A percentile compares a stretch with the other conserved stretches of the same genome.
Conservation (phyloP, 2,888 invertebrate genomes). For the Eristalis pertinax region DNA sequence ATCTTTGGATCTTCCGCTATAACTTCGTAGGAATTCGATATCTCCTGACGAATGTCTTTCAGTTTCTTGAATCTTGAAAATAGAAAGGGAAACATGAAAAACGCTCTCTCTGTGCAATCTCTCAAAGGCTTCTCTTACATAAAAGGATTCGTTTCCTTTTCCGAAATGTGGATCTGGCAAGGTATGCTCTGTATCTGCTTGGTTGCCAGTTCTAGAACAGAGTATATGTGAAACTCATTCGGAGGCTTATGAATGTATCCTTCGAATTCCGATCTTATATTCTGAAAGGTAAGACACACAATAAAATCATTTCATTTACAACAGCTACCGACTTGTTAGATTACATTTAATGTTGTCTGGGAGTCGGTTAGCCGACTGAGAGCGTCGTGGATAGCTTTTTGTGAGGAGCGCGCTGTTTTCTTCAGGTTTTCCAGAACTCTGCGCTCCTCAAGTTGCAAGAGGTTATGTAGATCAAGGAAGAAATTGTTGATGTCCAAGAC, state of each 20-base stretch:
- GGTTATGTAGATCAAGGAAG: slow-evolving; percentile 77
- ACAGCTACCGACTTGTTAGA: slow-evolving; percentile 12
- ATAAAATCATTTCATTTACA: neutral
- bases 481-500: slow-evolving; percentile 75
- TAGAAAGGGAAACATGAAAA: neutral
- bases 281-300: slow-evolving; percentile 61
- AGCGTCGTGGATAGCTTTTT: slow-evolving; percentile 75
- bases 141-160: slow-evolving; percentile 74
- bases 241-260: slow-evolving; percentile 68
- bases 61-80: slow-evolving; percentile 73
- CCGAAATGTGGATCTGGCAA: slow-evolving; percentile 73
- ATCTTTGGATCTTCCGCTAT: slow-evolving; percentile 75
- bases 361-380: slow-evolving; percentile 74
- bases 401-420: slow-evolving; percentile 74
- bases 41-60: slow-evolving; percentile 63
- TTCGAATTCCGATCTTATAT: slow-evolving; percentile 73
- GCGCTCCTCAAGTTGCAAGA: slow-evolving; percentile 77
- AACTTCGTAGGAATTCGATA: slow-evolving; percentile 66
- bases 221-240: slow-evolving; percentile 73
- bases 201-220: slow-evolving; percentile 71
- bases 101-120: neutral
- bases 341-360: slow-evolving; percentile 75
- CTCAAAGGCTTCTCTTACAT: neutral
- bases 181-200: slow-evolving; percentile 76
- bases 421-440: slow-evolving; percentile 75